phyloP scores from a whole-genome alignment of 2,113 vertebrate species.

The Mionectes macconnelli region DNA sequence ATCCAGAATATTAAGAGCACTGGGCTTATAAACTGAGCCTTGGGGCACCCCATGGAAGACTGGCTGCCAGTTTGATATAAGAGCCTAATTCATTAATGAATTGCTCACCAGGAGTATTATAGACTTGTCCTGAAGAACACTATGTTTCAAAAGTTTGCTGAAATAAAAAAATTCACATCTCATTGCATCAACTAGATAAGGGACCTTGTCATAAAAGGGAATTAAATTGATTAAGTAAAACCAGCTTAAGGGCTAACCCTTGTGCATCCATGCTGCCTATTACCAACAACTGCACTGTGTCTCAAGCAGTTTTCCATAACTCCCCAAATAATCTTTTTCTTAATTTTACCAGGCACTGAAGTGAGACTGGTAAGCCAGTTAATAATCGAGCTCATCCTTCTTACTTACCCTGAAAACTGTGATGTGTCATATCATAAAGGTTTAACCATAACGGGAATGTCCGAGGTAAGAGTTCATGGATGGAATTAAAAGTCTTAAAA shows the following conservation, averaged over 20 bases:
- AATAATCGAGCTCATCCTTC: not conserved
- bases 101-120: not conserved
- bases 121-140: not conserved
- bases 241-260: not conserved
- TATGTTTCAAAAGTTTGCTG: not conserved
- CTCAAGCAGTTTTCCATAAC: not conserved
- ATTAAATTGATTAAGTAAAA: not conserved
- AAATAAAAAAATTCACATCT: not conserved
- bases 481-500: not conserved
- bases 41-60: not conserved
- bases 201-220: not conserved
- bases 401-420: not conserved
- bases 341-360: not conserved
- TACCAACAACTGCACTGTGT: not conserved
- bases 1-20: not conserved
- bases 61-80: not conserved
- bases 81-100: fast-evolving
- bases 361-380: not conserved
- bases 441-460: not conserved
- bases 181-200: not conserved
- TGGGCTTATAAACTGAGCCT: not conserved
- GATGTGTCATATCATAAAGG: not conserved
- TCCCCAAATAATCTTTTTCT: not conserved
- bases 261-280: fast-evolving
- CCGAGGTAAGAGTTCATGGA: not conserved